Evolutionary conservation across 2,888 invertebrate species (phyloP).

Genomic region (Ophion slaviceki): DNA sequence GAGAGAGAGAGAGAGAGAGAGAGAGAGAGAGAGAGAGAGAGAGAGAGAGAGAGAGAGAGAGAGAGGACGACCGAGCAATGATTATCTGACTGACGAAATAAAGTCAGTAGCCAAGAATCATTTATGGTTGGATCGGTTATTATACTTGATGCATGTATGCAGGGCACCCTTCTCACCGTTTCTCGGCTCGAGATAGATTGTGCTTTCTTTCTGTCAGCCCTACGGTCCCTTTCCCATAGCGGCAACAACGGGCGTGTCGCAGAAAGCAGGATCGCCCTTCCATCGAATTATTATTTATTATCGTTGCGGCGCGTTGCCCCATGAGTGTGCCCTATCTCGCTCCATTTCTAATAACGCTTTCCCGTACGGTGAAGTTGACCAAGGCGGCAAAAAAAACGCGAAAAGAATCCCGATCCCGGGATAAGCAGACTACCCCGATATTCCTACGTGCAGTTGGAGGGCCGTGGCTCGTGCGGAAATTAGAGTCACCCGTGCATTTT

Average conservation of each 20-base stretch:
- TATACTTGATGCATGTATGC: conserved; percentile 51
- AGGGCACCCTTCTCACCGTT: conserved; percentile 54
- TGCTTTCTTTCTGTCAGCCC: conserved; percentile 43
- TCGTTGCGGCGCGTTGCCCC: conserved; percentile 61
- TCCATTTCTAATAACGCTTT: conserved; percentile 32
- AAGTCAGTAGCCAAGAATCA: conserved; percentile 72
- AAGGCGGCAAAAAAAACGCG: not conserved
- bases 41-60: conserved; percentile 3
- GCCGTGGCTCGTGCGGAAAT: conserved; percentile 29
- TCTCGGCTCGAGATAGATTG: conserved; percentile 35
- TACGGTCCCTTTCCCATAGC: conserved; percentile 70
- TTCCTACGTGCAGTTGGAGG: not conserved
- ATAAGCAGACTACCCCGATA: not conserved
- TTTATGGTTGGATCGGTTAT: conserved; percentile 66
- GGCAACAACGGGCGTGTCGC: conserved; percentile 41
- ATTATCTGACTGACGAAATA: conserved; percentile 72
- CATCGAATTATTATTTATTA: conserved; percentile 79
- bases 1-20: conserved; percentile 6
- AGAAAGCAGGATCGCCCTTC: conserved; percentile 72
- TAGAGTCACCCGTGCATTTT: conserved; percentile 30
- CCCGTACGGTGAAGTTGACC: conserved; percentile 47
- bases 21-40: conserved; percentile 2
- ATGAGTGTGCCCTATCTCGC: conserved; percentile 46
- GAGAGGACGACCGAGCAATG: conserved; percentile 57
- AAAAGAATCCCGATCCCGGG: conserved; percentile 18